phyloP scores from a whole-genome alignment of 2,888 invertebrate genomes.

The Luperina testacea region DNA sequence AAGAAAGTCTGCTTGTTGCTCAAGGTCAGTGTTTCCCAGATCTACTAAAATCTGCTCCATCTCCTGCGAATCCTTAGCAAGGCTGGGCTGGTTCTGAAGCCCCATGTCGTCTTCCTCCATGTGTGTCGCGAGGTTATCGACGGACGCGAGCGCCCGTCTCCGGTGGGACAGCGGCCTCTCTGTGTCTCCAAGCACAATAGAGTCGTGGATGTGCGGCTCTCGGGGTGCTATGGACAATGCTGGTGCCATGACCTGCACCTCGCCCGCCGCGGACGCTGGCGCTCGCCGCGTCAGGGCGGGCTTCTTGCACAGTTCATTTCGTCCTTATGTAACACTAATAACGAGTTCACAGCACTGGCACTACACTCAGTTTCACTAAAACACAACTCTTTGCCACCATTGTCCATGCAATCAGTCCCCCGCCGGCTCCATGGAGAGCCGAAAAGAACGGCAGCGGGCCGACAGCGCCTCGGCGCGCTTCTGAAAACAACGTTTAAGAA shows the following conservation, averaged over 20 bases:
- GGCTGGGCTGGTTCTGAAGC: constrained; percentile 89
- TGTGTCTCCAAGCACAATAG: constrained; percentile 74
- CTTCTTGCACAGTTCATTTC: constrained; percentile 80
- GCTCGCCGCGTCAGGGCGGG: constrained; percentile 84
- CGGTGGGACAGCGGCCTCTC: constrained; percentile 75
- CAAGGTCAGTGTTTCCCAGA: constrained; percentile 90
- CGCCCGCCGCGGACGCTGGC: constrained; percentile 81
- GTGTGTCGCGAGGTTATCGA: constrained; percentile 89
- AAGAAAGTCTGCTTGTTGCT: constrained; percentile 92
- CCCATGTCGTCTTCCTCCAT: constrained; percentile 91
- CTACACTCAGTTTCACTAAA: constrained; percentile 77
- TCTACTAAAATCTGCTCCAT: constrained; percentile 92
- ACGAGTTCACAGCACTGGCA: constrained; percentile 78
- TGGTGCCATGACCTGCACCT: constrained; percentile 97
- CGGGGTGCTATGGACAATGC: constrained; percentile 94
- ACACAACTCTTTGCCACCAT: constrained; percentile 72
- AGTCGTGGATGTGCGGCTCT: constrained; percentile 78
- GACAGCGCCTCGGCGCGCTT: constrained; percentile 81
- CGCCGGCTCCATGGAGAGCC: constrained; percentile 83
- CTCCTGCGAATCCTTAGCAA: constrained; percentile 91
- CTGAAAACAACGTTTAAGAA: constrained; percentile 86
- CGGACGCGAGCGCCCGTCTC: constrained; percentile 87
- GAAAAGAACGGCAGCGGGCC: constrained; percentile 70
- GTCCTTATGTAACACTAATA: constrained; percentile 85
- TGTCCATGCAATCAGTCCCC: constrained; percentile 77